phyloP scores from a whole-genome alignment of 2,797 vertebrate species.

The Morelia viridis region DNA sequence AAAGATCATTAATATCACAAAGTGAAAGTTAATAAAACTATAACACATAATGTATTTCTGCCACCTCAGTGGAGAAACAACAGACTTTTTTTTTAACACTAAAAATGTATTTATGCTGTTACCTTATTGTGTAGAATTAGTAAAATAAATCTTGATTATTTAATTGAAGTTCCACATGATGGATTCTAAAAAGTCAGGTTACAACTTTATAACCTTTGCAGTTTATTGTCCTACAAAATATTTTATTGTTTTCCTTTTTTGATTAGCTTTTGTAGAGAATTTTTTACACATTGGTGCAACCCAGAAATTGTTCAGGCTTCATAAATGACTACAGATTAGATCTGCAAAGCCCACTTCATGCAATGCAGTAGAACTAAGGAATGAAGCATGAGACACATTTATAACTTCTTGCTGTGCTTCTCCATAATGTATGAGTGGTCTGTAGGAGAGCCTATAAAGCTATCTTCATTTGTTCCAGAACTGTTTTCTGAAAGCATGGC shows the following conservation, averaged over 20 bases:
- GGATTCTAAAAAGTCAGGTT: constrained; percentile 38
- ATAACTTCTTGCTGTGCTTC: background rate
- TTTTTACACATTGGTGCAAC: background rate
- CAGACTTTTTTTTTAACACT: constrained; percentile 30
- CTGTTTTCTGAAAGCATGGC: background rate
- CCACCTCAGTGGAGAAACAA: constrained; percentile 37
- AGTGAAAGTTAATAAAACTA: constrained; percentile 51
- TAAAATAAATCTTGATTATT: constrained; percentile 58
- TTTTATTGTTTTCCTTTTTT: constrained; percentile 9
- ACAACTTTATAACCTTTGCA: constrained; percentile 49
- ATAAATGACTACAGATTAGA: background rate
- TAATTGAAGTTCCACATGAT: constrained; percentile 61
- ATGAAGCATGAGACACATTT: background rate
- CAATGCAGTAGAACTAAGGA: background rate
- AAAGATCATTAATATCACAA: constrained; percentile 15
- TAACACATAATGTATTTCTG: constrained; percentile 40
- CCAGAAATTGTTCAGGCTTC: background rate
- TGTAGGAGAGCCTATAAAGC: background rate
- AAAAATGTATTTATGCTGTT: constrained; percentile 51
- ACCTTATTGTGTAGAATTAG: constrained; percentile 30
- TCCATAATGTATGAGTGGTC: background rate
- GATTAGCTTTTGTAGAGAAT: background rate
- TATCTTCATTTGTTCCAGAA: background rate
- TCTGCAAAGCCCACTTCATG: background rate
- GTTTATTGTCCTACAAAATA: constrained; percentile 34